A percentile compares a stretch with the other conserved stretches of the same genome.
phyloP scores from a whole-genome alignment of 2,113 vertebrate genomes.

The Plectropomus leopardus region DNA sequence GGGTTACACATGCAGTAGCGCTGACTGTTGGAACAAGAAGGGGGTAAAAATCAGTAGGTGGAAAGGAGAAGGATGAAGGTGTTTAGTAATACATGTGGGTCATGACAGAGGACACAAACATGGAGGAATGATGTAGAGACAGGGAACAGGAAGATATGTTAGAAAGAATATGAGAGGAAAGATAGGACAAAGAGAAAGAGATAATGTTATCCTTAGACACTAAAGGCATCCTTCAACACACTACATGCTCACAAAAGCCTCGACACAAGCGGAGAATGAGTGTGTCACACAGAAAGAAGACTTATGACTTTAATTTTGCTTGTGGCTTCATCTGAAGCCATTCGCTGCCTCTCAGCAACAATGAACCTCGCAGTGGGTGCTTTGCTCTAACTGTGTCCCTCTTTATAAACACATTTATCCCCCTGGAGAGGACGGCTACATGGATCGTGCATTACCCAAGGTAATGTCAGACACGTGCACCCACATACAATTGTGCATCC shows the following conservation, averaged over 20 bases:
- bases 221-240: slow-evolving; percentile 4
- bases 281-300: slow-evolving; percentile 35
- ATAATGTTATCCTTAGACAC: neutral
- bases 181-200: neutral
- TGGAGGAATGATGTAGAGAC: neutral
- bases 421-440: slow-evolving; percentile 6
- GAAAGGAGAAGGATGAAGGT: neutral
- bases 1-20: slow-evolving; percentile 99
- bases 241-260: slow-evolving; percentile 22
- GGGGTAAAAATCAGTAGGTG: neutral
- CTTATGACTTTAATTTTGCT: slow-evolving; percentile 65
- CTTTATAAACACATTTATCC: slow-evolving; percentile 26
- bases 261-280: slow-evolving; percentile 16
- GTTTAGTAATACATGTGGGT: neutral
- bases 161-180: slow-evolving; percentile 9
- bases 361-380: slow-evolving; percentile 14
- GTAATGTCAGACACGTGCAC: neutral
- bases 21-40: slow-evolving; percentile 85
- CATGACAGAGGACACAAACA: slow-evolving; percentile 14
- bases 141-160: slow-evolving; percentile 2
- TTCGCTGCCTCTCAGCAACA: slow-evolving; percentile 18
- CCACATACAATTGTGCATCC: neutral
- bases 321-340: slow-evolving; percentile 27
- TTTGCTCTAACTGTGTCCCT: slow-evolving; percentile 20
- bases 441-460: neutral